Base-by-base conservation (phyloP, 2,113 vertebrate species). In the Gadus macrocephalus region DNA sequence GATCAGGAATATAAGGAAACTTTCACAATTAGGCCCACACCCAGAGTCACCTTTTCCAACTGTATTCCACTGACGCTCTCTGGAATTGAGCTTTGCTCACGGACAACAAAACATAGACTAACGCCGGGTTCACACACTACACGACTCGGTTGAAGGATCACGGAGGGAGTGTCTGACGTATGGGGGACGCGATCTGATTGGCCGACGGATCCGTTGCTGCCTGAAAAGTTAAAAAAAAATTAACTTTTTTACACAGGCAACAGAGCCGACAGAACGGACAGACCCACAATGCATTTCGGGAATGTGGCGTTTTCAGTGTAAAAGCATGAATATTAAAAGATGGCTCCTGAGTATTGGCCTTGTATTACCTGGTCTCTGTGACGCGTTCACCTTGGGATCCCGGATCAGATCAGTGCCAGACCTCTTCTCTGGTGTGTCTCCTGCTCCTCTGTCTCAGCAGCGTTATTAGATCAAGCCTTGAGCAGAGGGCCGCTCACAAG, bases 1-100 rank as follows among this genome's bases (percentile, higher is more conserved):
- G 71, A 49, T 67, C 66, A 66, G 72, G 35, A 78, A 75, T 53
- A 19, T 2, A 49, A 12, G 42, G 42, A 49, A 49, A 14, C 1
- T 49, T 49, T 14, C 1, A 12, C 9, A 49, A 9, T 7, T 49
- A 14, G 42, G 8, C 5, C 60, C 80, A n/a, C 15, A 69, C 69
- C 77, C 71, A 31, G 74, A 66, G 6, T 64, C 69, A 62, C 71
- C 70, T 75, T 56, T 75, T 75, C 77, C 74, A 79, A 65, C 66
- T 66, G 81, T 56, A 60, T 82, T 61, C 62, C 82, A 78, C 67
- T 70, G 81, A 83, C 82, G 82, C 53, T 78, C 61, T 73, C 61
- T 77, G 75, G 69, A 78, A 19, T 12, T 38, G 20, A 16, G 53
- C 2, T 7, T 56, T n/a, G 62, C 69, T 84, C 74, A 64, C 77